Evolutionary conservation across 2,888 invertebrate species (phyloP).

Genomic region (Diadromus collaris): DNA sequence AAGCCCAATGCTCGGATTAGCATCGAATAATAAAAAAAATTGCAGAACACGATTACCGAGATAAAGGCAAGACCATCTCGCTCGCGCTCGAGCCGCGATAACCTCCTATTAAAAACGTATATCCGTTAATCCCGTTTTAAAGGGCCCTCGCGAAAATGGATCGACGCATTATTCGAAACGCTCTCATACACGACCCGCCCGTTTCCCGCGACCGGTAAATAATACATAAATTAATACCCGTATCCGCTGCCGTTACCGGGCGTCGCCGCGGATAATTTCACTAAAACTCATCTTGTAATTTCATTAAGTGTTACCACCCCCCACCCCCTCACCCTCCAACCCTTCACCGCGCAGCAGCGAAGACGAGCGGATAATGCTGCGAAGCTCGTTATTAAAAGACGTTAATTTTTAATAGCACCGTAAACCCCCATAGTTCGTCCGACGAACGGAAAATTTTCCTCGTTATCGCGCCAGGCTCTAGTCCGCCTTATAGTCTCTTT

Average conservation of each 20-base stretch:
- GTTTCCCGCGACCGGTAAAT: slow-evolving; percentile 55
- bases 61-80: no score
- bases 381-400: slow-evolving; percentile 64
- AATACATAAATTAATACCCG: slow-evolving; percentile 59
- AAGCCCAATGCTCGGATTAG: no score
- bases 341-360: slow-evolving; percentile 48
- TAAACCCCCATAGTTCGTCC: slow-evolving; percentile 64
- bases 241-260: slow-evolving; percentile 36
- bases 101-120: not conserved
- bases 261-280: slow-evolving; percentile 56
- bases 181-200: not conserved
- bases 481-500: slow-evolving; percentile 9
- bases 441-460: slow-evolving; percentile 65
- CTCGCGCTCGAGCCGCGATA: no score
- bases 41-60: no score
- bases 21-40: no score
- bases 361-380: slow-evolving; percentile 61
- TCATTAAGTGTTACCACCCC: slow-evolving; percentile 59
- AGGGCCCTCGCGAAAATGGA: not conserved
- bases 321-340: not conserved
- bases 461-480: slow-evolving; percentile 51
- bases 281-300: slow-evolving; percentile 64
- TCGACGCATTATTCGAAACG: not conserved
- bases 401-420: slow-evolving; percentile 70
- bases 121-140: not conserved